phyloP scores from a whole-genome alignment of 2,113 vertebrate genomes.

The Barnardius zonarius region DNA sequence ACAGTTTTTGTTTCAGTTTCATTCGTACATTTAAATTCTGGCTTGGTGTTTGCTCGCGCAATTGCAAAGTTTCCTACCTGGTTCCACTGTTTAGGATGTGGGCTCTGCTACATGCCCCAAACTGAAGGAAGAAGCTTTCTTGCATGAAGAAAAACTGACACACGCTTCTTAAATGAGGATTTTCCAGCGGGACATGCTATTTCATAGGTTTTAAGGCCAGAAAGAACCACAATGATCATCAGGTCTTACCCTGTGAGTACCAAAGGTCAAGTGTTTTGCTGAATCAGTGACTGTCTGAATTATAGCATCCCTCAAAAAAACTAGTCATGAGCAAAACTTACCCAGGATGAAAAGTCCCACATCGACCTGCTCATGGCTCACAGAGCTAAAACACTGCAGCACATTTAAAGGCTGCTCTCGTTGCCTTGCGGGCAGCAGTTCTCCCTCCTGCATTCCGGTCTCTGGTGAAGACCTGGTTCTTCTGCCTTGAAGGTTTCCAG shows the following conservation, averaged over 20 bases:
- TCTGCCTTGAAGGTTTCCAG: not conserved
- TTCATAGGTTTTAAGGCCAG: not conserved
- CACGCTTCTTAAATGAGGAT: rapidly evolving
- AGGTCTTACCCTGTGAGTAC: not conserved
- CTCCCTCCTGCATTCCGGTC: not conserved
- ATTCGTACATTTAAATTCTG: not conserved
- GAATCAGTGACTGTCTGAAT: not conserved
- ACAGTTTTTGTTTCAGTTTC: not conserved
- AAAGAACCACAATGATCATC: not conserved
- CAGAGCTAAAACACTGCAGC: not conserved
- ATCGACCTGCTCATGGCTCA: rapidly evolving
- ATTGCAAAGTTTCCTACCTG: rapidly evolving
- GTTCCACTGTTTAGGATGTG: rapidly evolving
- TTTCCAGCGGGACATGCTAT: not conserved
- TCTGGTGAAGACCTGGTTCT: not conserved
- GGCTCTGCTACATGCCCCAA: not conserved
- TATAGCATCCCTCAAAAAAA: not conserved
- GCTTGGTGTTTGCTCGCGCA: rapidly evolving
- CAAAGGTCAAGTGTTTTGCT: not conserved
- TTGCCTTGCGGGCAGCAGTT: not conserved
- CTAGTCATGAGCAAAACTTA: not conserved
- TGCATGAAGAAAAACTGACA: not conserved
- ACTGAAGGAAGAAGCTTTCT: not conserved
- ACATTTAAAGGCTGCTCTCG: not conserved
- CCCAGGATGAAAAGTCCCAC: not conserved